These are phyloP conservation scores for Athene cunicularia DNA, from an alignment of 2,113 vertebrate species.

Conservation along the genomic window DNA sequence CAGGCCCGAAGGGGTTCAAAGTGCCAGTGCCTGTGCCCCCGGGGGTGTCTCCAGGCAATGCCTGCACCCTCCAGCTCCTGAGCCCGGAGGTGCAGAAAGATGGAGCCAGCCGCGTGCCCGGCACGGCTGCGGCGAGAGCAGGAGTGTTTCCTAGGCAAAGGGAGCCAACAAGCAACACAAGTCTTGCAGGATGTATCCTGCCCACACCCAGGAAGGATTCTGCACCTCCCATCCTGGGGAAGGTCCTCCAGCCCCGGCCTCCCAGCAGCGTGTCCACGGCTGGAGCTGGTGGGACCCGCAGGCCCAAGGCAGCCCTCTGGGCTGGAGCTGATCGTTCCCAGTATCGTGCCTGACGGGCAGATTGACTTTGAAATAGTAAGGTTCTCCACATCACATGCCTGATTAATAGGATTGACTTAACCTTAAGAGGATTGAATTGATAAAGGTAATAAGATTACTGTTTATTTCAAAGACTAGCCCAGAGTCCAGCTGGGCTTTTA, in stretches of 20 bases:
- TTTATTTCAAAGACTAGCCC: constrained; percentile 9
- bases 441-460: constrained; percentile 59
- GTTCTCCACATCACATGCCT: constrained; percentile 41
- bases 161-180: background rate
- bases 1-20: background rate
- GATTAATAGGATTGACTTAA: constrained; percentile 67
- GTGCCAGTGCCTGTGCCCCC: background rate
- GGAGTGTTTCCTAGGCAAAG: background rate
- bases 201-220: background rate
- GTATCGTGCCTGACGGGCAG: background rate
- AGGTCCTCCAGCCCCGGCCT: background rate
- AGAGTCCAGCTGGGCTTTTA: background rate
- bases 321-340: background rate
- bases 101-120: background rate
- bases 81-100: background rate
- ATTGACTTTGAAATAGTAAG: constrained; percentile 44
- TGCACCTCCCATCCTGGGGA: background rate
- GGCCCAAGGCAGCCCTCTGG: accelerated
- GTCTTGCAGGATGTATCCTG: accelerated
- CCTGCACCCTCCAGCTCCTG: background rate
- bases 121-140: background rate
- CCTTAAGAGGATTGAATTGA: constrained; percentile 69
- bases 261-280: accelerated
- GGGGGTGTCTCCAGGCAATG: background rate
- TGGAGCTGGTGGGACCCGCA: accelerated